These are phyloP conservation scores for Fabriciana adippe DNA, from an alignment of 2,888 invertebrate species.

Conservation along the genomic window DNA sequence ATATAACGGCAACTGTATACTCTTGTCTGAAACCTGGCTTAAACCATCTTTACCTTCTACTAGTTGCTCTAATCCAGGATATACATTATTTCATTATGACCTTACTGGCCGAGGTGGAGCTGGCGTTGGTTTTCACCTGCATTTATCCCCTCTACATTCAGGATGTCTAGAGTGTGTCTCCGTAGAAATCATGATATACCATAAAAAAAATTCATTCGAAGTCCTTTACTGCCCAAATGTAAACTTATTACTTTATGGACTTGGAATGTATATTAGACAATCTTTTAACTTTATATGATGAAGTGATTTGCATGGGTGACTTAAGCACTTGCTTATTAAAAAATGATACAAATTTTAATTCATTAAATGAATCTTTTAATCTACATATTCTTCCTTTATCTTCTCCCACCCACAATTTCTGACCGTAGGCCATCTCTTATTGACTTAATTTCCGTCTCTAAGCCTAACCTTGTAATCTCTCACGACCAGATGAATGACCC, in stretches of 20 bases:
- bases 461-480: constrained; percentile 17
- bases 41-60: too few relatives aligned
- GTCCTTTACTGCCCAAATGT: constrained; percentile 7
- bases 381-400: constrained; percentile 12
- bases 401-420: constrained; percentile 19
- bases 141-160: too few relatives aligned
- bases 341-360: constrained; percentile 15
- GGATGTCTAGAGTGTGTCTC: constrained; percentile 16
- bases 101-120: too few relatives aligned
- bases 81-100: too few relatives aligned
- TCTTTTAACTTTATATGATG: constrained; percentile 2
- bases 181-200: constrained; percentile 8
- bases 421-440: constrained; percentile 25
- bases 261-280: constrained; percentile 21
- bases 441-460: constrained; percentile 16
- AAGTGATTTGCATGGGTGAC: too few relatives aligned
- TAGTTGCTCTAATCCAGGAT: too few relatives aligned
- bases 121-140: too few relatives aligned
- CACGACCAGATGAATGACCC: constrained; percentile 34
- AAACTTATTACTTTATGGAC: constrained; percentile 26
- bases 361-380: constrained; percentile 5
- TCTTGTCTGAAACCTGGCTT: too few relatives aligned
- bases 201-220: constrained; percentile 10
- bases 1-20: too few relatives aligned
- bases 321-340: neutral